Conservation (phyloP, 2,113 vertebrate genomes). For the Zosterops japonicus region DNA sequence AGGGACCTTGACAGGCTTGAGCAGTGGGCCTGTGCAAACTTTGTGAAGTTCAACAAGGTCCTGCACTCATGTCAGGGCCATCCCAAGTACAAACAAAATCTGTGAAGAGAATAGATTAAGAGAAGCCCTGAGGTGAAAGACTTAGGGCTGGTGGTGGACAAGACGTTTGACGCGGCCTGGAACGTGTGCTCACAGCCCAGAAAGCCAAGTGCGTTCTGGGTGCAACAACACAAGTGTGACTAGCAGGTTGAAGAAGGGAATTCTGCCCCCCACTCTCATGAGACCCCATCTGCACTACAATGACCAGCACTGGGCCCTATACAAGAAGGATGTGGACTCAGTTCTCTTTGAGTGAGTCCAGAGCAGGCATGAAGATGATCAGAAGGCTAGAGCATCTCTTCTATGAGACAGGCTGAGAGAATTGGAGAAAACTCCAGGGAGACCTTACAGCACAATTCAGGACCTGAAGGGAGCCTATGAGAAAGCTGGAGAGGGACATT, state of each 20-base stretch:
- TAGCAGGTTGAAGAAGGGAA: background rate
- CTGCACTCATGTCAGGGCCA: background rate
- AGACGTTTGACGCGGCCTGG: background rate
- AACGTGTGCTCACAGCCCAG: background rate
- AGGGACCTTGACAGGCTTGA: background rate
- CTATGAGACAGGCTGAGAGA: background rate
- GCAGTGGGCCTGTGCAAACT: background rate
- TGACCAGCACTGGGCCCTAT: background rate
- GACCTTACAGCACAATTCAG: background rate
- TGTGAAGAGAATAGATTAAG: background rate
- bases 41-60: background rate
- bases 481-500: background rate
- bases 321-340: background rate
- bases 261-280: background rate
- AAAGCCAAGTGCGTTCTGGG: background rate
- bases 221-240: background rate
- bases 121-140: background rate
- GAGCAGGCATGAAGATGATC: fast-evolving
- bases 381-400: background rate
- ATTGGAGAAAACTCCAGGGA: background rate
- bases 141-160: background rate
- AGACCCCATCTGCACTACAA: background rate
- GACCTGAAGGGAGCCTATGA: background rate
- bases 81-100: background rate
- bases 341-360: background rate